A percentile compares a stretch with the other conserved stretches of the same genome.
phyloP scores from a whole-genome alignment of 2,888 invertebrate genomes.

The Drosophila lutescens region DNA sequence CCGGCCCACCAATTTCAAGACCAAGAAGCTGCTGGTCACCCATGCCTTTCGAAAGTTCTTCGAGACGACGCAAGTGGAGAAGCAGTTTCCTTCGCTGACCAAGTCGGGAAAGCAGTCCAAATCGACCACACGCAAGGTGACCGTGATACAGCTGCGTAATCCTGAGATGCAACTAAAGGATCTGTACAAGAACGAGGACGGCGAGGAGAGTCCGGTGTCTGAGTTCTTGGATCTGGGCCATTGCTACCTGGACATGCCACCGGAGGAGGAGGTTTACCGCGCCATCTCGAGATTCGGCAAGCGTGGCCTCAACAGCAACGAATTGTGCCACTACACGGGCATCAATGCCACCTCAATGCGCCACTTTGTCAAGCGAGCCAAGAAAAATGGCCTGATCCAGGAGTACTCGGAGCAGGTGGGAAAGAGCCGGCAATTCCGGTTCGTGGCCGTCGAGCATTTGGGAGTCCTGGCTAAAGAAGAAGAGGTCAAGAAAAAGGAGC shows the following conservation, averaged over 20 bases:
- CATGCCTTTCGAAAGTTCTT: slow-evolving; percentile 86
- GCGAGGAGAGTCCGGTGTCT: slow-evolving; percentile 85
- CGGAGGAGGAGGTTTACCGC: slow-evolving; percentile 85
- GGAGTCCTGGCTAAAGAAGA: slow-evolving; percentile 51
- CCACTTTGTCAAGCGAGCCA: slow-evolving; percentile 84
- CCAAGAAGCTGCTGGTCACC: slow-evolving; percentile 74
- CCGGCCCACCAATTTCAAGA: slow-evolving; percentile 48
- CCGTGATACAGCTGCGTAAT: slow-evolving; percentile 81
- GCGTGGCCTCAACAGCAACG: slow-evolving; percentile 85
- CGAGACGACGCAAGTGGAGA: slow-evolving; percentile 81
- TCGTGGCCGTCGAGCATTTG: slow-evolving; percentile 65
- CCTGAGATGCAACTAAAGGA: slow-evolving; percentile 84
- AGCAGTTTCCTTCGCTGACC: background rate
- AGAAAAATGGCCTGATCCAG: slow-evolving; percentile 83
- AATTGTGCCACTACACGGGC: slow-evolving; percentile 83
- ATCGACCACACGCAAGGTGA: slow-evolving; percentile 84
- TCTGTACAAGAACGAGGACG: slow-evolving; percentile 83
- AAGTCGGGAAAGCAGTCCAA: slow-evolving; percentile 23
- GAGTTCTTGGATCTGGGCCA: slow-evolving; percentile 70
- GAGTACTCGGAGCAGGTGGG: slow-evolving; percentile 86
- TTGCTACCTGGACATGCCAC: slow-evolving; percentile 81
- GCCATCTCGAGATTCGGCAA: slow-evolving; percentile 85
- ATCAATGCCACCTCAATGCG: slow-evolving; percentile 85
- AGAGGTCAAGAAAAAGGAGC: slow-evolving; percentile 35
- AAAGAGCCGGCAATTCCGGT: slow-evolving; percentile 85